These are phyloP conservation scores for Chouioia cunea DNA, from an alignment of 2,888 invertebrate genomes.

Conservation along the genomic window DNA sequence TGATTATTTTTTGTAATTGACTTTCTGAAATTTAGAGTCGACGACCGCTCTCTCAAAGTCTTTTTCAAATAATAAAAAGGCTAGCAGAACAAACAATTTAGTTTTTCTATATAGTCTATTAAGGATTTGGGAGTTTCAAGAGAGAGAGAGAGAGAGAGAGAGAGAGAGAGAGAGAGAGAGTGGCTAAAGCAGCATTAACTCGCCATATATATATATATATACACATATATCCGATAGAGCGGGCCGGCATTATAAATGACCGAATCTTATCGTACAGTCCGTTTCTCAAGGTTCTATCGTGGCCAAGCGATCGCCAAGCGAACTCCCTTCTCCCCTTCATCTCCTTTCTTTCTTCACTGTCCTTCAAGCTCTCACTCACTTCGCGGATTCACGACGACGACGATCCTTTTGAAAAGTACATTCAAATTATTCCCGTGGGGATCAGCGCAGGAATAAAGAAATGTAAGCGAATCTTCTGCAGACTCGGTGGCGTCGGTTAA, in stretches of 20 bases:
- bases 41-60: too few relatives aligned
- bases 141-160: conserved; percentile 11
- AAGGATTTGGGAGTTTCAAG: background rate
- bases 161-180: conserved; percentile 25
- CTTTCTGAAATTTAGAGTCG: too few relatives aligned
- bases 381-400: conserved; percentile 44
- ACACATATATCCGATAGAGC: too few relatives aligned
- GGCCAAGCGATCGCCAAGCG: conserved; percentile 61
- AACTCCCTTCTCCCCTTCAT: conserved; percentile 47
- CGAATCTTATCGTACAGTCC: conserved; percentile 62
- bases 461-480: conserved; percentile 31
- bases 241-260: conserved; percentile 63
- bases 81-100: too few relatives aligned
- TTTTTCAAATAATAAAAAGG: too few relatives aligned
- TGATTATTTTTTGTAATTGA: too few relatives aligned
- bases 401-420: conserved; percentile 42
- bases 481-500: too few relatives aligned
- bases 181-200: background rate
- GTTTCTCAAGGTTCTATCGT: conserved; percentile 61
- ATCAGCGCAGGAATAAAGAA: conserved; percentile 37
- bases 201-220: too few relatives aligned
- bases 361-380: conserved; percentile 24
- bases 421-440: conserved; percentile 39
- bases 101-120: too few relatives aligned
- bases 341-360: conserved; percentile 22